A percentile compares a stretch with the other conserved stretches of the same genome.
phyloP scores from a whole-genome alignment of 2,888 invertebrate genomes.

The Rhagonycha lutea region DNA sequence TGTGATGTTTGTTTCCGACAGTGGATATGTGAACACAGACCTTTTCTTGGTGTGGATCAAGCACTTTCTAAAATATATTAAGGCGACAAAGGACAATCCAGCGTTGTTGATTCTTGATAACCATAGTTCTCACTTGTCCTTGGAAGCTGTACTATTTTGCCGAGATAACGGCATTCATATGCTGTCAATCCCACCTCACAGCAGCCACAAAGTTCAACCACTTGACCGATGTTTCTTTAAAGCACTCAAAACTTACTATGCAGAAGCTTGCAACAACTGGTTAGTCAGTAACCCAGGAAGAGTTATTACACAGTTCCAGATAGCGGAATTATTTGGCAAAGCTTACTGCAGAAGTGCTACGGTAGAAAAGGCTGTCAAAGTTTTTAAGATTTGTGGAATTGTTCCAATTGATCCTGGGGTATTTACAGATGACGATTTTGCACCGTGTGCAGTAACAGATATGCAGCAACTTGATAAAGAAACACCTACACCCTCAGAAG shows the following conservation, averaged over 20 bases:
- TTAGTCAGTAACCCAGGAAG: conserved; percentile 1
- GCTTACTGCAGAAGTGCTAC: conserved; percentile 6
- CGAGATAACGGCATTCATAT: background rate
- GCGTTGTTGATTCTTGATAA: conserved; percentile 20
- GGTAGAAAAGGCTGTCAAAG: conserved; percentile 5
- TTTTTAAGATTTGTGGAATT: conserved; percentile 8
- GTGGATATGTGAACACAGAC: conserved; percentile 21
- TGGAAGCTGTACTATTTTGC: conserved; percentile 11
- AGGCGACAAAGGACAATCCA: conserved; percentile 6
- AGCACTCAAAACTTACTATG: conserved; percentile 6
- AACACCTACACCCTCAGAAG: too few relatives aligned
- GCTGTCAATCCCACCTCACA: background rate
- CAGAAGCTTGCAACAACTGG: conserved; percentile 6
- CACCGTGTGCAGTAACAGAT: conserved; percentile 12
- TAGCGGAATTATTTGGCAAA: background rate
- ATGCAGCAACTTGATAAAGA: background rate
- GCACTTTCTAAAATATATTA: conserved; percentile 13
- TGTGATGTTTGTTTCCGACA: conserved; percentile 10
- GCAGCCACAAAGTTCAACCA: conserved; percentile 8
- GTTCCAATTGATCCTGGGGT: conserved; percentile 2
- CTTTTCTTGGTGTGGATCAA: conserved; percentile 19
- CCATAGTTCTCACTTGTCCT: conserved; percentile 8
- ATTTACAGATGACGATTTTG: conserved; percentile 10
- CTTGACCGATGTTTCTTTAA: conserved; percentile 7
- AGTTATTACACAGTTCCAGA: background rate